Percentiles rank a stretch among this genome's conserved stretches.
Evolutionary conservation across 1,140 invertebrate genomes (phyloP).

Genomic region (Sinella curviseta): DNA sequence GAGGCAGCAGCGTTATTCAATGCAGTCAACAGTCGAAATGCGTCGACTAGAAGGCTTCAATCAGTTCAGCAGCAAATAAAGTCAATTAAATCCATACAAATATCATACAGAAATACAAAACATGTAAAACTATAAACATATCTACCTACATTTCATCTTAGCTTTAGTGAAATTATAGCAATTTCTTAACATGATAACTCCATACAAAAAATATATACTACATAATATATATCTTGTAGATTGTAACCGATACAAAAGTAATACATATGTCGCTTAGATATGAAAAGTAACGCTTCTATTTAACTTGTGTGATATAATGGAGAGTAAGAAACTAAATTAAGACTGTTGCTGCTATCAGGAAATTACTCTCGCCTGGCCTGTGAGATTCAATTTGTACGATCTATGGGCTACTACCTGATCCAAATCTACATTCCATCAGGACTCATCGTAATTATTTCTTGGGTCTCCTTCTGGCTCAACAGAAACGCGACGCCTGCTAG

Average conservation of each 20-base stretch:
- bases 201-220: no score
- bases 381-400: constrained; percentile 95
- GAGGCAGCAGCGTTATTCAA: no score
- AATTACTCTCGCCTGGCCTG: constrained; percentile 96
- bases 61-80: not conserved
- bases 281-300: no score
- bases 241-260: no score
- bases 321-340: not conserved
- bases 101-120: not conserved
- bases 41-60: no score
- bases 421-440: constrained; percentile 99
- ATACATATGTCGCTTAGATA: no score
- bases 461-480: constrained; percentile 95
- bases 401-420: constrained; percentile 98
- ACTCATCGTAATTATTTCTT: constrained; percentile 97
- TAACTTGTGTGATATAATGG: not conserved
- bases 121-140: no score
- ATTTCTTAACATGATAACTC: no score
- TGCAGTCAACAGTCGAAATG: no score
- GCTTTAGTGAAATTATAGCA: no score
- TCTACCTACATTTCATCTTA: no score
- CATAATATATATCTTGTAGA: no score
- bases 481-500: constrained; percentile 94
- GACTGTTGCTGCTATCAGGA: constrained; percentile 58
- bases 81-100: not conserved